Evolutionary conservation across 2,113 vertebrate species (phyloP).

Genomic region (Pterocles gutturalis): DNA sequence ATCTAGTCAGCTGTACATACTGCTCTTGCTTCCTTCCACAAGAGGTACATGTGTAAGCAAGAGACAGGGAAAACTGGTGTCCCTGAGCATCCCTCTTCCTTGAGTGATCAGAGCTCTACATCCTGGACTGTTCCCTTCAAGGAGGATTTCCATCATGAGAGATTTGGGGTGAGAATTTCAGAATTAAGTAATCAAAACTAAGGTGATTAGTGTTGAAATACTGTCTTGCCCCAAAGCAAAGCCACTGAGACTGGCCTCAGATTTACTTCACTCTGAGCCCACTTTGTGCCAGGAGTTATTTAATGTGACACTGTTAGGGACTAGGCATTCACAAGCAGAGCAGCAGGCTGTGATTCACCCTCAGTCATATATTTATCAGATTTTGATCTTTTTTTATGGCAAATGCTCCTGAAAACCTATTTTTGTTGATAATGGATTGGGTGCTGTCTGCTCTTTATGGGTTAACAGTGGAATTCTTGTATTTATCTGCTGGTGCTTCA

Average conservation of each 20-base stretch:
- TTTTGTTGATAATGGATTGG: not conserved
- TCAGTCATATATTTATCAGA: not conserved
- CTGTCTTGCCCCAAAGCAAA: not conserved
- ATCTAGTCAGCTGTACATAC: not conserved
- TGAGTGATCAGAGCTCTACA: not conserved
- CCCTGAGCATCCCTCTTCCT: not conserved
- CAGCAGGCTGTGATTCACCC: not conserved
- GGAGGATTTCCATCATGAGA: not conserved
- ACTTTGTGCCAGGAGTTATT: not conserved
- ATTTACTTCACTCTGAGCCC: not conserved
- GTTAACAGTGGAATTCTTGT: not conserved
- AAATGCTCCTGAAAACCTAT: not conserved
- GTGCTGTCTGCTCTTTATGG: not conserved
- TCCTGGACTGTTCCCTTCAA: not conserved
- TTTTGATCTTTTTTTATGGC: not conserved
- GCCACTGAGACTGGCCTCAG: not conserved
- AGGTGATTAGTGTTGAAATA: not conserved
- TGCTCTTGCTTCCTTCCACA: not conserved
- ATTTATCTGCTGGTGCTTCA: not conserved
- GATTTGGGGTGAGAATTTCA: not conserved
- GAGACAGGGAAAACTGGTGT: not conserved
- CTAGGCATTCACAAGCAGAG: not conserved
- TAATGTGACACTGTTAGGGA: not conserved
- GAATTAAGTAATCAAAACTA: not conserved
- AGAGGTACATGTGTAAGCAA: not conserved